Percentiles rank a stretch among this genome's conserved stretches.
Evolutionary conservation across 2,113 vertebrate species (phyloP).

Genomic region (Martes martes): DNA sequence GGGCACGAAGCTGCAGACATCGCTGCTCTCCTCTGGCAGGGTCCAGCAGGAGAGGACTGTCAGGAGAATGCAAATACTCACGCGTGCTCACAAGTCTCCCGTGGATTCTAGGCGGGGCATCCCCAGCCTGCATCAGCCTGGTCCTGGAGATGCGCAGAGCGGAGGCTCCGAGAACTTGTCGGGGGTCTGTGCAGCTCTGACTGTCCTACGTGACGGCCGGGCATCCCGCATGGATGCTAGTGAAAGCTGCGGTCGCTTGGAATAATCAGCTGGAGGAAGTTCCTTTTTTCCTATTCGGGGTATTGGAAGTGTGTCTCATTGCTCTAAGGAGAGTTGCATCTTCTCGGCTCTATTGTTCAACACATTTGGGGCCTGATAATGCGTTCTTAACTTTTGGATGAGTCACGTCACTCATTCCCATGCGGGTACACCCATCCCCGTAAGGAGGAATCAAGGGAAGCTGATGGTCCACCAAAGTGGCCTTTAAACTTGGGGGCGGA

Average conservation of each 20-base stretch:
- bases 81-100: not conserved
- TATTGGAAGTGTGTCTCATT: not conserved
- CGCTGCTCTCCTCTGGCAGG: not conserved
- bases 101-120: not conserved
- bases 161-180: not conserved
- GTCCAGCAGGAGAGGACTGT: not conserved
- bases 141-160: not conserved
- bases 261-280: not conserved
- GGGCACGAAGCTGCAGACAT: not conserved
- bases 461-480: not conserved
- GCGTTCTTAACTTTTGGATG: not conserved
- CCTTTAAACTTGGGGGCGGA: not conserved
- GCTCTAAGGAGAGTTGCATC: not conserved
- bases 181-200: not conserved
- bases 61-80: not conserved
- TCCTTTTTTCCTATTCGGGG: not conserved
- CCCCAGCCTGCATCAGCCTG: not conserved
- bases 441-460: not conserved
- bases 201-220: not conserved
- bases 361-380: not conserved
- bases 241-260: not conserved
- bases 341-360: not conserved
- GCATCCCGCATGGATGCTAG: fast-evolving
- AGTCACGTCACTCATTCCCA: not conserved
- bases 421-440: not conserved